phyloP scores from a whole-genome alignment of 2,113 vertebrate species.

The Corythoichthys haematopterus region DNA sequence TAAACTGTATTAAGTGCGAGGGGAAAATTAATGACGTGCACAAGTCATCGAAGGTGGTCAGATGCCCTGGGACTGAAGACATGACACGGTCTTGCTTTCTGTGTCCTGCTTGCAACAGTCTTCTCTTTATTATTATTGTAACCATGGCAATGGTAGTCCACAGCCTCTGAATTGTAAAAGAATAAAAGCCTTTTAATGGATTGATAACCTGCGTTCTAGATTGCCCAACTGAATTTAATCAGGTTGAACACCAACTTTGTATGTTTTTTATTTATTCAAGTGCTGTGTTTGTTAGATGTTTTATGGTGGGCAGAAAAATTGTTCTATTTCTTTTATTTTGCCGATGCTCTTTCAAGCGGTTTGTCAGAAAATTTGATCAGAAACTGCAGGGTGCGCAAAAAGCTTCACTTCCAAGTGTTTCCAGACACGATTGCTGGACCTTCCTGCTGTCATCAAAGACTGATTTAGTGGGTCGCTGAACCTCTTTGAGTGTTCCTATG shows the following conservation, averaged over 20 bases:
- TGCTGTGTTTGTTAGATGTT: slow-evolving; percentile 12
- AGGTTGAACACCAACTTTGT: slow-evolving; percentile 31
- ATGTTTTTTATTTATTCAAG: slow-evolving; percentile 25
- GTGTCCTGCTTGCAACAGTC: not conserved
- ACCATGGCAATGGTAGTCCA: not conserved
- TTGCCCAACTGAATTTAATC: slow-evolving; percentile 25
- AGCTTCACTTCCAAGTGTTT: slow-evolving; percentile 10
- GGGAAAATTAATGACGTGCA: not conserved
- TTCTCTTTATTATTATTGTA: not conserved
- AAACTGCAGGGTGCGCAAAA: slow-evolving; percentile 26
- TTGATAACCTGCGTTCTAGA: not conserved
- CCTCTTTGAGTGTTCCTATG: not conserved
- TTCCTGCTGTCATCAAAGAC: not conserved
- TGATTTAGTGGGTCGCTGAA: not conserved
- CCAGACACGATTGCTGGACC: slow-evolving; percentile 4
- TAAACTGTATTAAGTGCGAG: not conserved
- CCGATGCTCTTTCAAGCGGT: slow-evolving; percentile 20
- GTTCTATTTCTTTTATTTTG: slow-evolving; percentile 31
- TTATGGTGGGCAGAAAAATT: slow-evolving; percentile 1
- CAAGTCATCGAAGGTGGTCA: not conserved
- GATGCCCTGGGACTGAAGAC: not conserved
- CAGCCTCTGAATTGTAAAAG: not conserved
- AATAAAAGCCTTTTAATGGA: not conserved
- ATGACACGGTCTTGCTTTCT: not conserved
- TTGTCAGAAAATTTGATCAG: slow-evolving; percentile 42